These are phyloP conservation scores for Armadillidium nasatum DNA, from an alignment of 1,140 invertebrate species.

Conservation along the genomic window DNA sequence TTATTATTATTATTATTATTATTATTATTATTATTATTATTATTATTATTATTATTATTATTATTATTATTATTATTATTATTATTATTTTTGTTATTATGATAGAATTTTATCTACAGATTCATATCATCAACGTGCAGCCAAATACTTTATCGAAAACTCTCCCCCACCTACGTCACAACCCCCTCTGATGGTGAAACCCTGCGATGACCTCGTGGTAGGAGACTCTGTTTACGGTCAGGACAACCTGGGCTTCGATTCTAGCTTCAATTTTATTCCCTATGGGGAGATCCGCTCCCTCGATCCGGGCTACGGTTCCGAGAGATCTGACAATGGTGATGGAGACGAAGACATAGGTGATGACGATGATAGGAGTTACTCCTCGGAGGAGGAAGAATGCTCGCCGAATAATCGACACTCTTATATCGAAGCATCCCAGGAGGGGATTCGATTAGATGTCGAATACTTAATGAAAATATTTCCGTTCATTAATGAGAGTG, in stretches of 20 bases:
- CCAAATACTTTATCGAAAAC: background rate
- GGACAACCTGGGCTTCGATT: background rate
- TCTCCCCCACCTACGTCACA: background rate
- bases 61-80: too few species aligned
- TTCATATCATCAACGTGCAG: background rate
- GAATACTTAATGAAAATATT: slow-evolving; percentile 30
- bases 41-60: too few species aligned
- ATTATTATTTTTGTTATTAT: too few species aligned
- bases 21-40: too few species aligned
- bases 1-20: too few species aligned
- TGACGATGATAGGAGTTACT: background rate
- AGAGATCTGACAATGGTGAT: background rate
- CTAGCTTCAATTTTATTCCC: background rate
- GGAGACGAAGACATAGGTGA: background rate
- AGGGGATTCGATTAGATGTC: background rate
- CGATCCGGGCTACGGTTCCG: background rate
- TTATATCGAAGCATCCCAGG: background rate
- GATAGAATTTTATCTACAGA: too few species aligned
- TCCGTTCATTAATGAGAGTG: slow-evolving; percentile 42
- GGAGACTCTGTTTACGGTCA: background rate
- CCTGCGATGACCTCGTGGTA: background rate
- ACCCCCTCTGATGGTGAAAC: background rate
- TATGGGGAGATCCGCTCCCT: background rate
- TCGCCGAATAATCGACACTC: background rate
- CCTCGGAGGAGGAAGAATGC: background rate